phyloP scores from a whole-genome alignment of 2,797 vertebrate species.

The Halcyon chelicuti region DNA sequence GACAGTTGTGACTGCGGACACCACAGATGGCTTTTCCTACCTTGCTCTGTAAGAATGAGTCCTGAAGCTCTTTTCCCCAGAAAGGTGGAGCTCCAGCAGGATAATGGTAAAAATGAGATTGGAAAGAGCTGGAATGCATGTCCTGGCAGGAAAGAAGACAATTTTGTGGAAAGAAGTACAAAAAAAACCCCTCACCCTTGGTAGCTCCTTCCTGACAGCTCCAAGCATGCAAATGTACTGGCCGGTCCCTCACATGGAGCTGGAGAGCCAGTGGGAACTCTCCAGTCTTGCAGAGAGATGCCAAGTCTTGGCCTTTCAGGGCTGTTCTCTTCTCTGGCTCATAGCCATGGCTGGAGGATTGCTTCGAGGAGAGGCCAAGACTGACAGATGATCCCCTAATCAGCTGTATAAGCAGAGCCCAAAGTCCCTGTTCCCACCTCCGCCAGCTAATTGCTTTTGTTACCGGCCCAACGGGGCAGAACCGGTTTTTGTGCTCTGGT shows the following conservation, averaged over 20 bases:
- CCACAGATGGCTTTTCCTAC: background rate
- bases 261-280: background rate
- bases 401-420: conserved; percentile 40
- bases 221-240: background rate
- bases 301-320: conserved; percentile 20
- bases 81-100: background rate
- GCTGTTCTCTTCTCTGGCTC: background rate
- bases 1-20: background rate
- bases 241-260: accelerated
- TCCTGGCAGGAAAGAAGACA: background rate
- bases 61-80: background rate
- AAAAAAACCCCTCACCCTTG: accelerated
- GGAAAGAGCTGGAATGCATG: background rate
- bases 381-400: conserved; percentile 61
- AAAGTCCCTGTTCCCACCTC: background rate
- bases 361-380: background rate
- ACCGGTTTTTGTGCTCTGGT: accelerated
- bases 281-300: background rate
- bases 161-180: background rate
- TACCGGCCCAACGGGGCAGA: background rate
- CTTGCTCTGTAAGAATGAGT: background rate
- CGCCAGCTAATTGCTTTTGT: conserved; percentile 29
- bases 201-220: background rate
- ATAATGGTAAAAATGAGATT: background rate
- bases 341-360: background rate